phyloP scores from a whole-genome alignment of 1,140 invertebrate species.

The Dendroctonus ponderosae region DNA sequence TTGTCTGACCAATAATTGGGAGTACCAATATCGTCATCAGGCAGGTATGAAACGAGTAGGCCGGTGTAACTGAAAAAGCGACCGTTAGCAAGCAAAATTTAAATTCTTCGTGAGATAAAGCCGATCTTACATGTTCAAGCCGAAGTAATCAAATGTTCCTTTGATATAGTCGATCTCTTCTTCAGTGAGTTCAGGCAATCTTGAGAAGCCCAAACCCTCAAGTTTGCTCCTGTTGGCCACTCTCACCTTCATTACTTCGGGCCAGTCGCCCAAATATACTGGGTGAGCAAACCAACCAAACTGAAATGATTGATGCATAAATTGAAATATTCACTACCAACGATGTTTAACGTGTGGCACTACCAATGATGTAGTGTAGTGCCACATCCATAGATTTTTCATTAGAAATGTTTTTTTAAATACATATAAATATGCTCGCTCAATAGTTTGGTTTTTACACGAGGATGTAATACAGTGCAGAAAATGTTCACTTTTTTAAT shows the following conservation, averaged over 20 bases:
- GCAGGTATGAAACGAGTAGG: conserved; percentile 12
- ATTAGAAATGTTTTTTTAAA: too few species aligned
- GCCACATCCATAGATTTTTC: too few species aligned
- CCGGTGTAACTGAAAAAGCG: conserved; percentile 50
- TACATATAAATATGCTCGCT: conserved; percentile 2
- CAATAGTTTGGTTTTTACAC: not conserved
- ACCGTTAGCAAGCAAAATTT: conserved; percentile 4
- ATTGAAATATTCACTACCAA: not conserved
- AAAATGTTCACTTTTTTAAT: not conserved
- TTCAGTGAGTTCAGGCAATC: conserved; percentile 53
- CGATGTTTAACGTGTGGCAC: not conserved
- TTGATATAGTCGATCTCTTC: conserved; percentile 50
- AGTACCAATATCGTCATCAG: conserved; percentile 19
- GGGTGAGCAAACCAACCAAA: conserved; percentile 55
- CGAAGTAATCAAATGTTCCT: conserved; percentile 45
- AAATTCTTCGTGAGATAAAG: conserved; percentile 1
- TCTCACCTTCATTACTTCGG: conserved; percentile 52
- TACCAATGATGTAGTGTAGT: too few species aligned
- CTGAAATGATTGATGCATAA: conserved; percentile 44
- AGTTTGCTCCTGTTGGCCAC: conserved; percentile 51
- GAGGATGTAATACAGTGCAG: not conserved
- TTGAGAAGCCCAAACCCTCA: conserved; percentile 51
- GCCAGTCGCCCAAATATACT: conserved; percentile 58
- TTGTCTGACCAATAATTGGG: conserved; percentile 31
- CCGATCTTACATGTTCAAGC: conserved; percentile 44